These are phyloP conservation scores for Nesometra sesokonis DNA, from an alignment of 35 echinoderm and acorn worm genomes.

Conservation along the genomic window DNA sequence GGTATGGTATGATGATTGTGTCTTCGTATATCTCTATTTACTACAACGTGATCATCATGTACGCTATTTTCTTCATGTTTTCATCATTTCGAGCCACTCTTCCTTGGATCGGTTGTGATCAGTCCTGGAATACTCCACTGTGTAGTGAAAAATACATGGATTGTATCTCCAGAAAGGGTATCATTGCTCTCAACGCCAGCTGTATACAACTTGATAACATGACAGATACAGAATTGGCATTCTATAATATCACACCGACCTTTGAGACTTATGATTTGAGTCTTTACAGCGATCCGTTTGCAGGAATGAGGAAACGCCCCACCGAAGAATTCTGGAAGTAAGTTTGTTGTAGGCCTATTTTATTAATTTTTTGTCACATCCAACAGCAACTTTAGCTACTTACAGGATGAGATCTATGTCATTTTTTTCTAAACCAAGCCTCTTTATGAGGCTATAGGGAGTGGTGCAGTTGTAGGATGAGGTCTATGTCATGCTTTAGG, in stretches of 20 bases:
- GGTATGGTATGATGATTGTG: slow-evolving; percentile 71
- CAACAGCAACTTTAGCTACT: too few relatives aligned
- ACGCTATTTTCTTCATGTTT: slow-evolving; percentile 71
- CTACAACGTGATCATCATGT: slow-evolving; percentile 92
- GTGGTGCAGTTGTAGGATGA: too few relatives aligned
- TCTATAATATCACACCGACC: slow-evolving; percentile 33
- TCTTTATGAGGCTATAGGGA: too few relatives aligned
- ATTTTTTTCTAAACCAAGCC: too few relatives aligned
- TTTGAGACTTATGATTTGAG: background rate
- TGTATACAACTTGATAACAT: background rate
- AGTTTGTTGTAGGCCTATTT: too few relatives aligned
- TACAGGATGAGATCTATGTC: too few relatives aligned
- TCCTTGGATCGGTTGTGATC: slow-evolving; percentile 46
- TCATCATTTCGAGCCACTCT: slow-evolving; percentile 49
- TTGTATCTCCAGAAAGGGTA: background rate
- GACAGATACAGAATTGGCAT: background rate
- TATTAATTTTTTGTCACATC: too few relatives aligned
- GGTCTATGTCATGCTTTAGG: too few relatives aligned
- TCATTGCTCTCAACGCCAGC: background rate
- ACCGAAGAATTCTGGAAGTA: slow-evolving; percentile 98
- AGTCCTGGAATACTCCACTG: slow-evolving; percentile 46
- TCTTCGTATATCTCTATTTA: slow-evolving; percentile 72
- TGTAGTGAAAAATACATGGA: slow-evolving; percentile 19
- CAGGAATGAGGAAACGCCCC: slow-evolving; percentile 18
- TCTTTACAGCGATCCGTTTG: slow-evolving; percentile 56